Evolutionary conservation across 2,797 vertebrate species (phyloP), one percentile per base, ranked within the genome.

Genomic region (Diglossa cyanea): DNA sequence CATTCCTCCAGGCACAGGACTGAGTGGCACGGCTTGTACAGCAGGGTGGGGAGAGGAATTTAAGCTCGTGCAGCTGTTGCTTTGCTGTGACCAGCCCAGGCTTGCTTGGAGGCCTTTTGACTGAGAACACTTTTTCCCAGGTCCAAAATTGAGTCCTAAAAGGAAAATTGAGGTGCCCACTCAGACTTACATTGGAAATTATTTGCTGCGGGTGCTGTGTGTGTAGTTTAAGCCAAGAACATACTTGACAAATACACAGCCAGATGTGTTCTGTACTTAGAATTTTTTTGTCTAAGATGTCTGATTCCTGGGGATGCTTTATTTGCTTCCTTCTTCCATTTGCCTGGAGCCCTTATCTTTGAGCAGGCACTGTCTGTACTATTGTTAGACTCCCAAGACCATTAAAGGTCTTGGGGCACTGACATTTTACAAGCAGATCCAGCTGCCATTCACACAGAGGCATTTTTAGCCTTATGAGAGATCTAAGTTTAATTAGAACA

Each of bases 61-160:
- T 42, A 91, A 91, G 61, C 74, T 88, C 1, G 0, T 53, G 91
- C 92, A 95, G 94, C 90, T 96, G 94, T 92, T 95, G 68, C 58
- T 80, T 21, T 14, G 45, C 54, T 20, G 2, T 76, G 39, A 72
- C 61, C 83, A 86, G 77, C 78, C 70, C 55, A 45, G 65, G 55
- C 92, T 88, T 72, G 88, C 73, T 68, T 45, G 66, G 63, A 93
- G 83, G 83, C 63, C 74, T 93, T 54, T 67, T 0, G 1, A n/a
- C 45, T 80, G 87, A 87, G 42, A 92, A 71, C 50, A 17, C 16
- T 45, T 77, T 65, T 74, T 23, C 14, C 37, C 13, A 9, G 9
- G 15, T 77, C 88, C 81, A 82, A 87, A 92, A 91, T 0, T 31
- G 57, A 85, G 39, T 87, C 82, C 54, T 74, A 88, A 93, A 94